A percentile compares a stretch with the other conserved stretches of the same genome.
These are phyloP conservation scores for Danio kyathit DNA, from an alignment of 2,797 vertebrate genomes.

Conservation along the genomic window DNA sequence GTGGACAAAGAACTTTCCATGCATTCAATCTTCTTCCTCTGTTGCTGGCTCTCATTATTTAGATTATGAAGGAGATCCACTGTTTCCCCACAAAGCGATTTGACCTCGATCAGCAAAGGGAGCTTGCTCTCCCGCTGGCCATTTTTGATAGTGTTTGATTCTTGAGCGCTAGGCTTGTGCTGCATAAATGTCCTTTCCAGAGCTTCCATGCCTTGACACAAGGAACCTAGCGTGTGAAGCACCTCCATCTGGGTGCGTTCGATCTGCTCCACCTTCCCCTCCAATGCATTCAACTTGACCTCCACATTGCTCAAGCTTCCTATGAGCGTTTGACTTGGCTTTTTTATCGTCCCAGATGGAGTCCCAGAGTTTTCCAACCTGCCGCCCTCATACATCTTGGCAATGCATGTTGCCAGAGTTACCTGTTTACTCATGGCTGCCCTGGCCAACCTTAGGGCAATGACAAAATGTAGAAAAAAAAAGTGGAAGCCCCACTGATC, in stretches of 20 bases:
- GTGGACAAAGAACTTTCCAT: constrained; percentile 81
- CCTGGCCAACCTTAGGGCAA: constrained; percentile 7
- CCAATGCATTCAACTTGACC: constrained; percentile 79
- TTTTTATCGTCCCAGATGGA: constrained; percentile 57
- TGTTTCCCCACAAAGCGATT: constrained; percentile 75
- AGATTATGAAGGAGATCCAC: constrained; percentile 76
- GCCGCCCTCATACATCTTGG: constrained; percentile 80
- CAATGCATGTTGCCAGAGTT: constrained; percentile 67
- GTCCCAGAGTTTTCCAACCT: constrained; percentile 66
- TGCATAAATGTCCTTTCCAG: constrained; percentile 75
- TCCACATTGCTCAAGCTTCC: constrained; percentile 76
- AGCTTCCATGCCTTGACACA: constrained; percentile 75
- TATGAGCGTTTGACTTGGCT: constrained; percentile 60
- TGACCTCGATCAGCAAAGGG: constrained; percentile 58
- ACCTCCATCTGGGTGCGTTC: constrained; percentile 80
- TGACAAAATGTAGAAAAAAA: constrained; percentile 11
- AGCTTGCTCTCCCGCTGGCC: constrained; percentile 39
- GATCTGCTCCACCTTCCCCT: constrained; percentile 83
- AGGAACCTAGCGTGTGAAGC: constrained; percentile 76
- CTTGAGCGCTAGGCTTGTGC: constrained; percentile 56
- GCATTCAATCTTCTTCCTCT: constrained; percentile 80
- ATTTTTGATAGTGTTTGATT: constrained; percentile 12
- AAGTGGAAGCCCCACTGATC: constrained; percentile 44
- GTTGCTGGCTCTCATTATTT: constrained; percentile 75
- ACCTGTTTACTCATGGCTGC: constrained; percentile 69